These are phyloP conservation scores for Drosophila watanabei DNA, from an alignment of 1,140 invertebrate species.

Conservation along the genomic window DNA sequence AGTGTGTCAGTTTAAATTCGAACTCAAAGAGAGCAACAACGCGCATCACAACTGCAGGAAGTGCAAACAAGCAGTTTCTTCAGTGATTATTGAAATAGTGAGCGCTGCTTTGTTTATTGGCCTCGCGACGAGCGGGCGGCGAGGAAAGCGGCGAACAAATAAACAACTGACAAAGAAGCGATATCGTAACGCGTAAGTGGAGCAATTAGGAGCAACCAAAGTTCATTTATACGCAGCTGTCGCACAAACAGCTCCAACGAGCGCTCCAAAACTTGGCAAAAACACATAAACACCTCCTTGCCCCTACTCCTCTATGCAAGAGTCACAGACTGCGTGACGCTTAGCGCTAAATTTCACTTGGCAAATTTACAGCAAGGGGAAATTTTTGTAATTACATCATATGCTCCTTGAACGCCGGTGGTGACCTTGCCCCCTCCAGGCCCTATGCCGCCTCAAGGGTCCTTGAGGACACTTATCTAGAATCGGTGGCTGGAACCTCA, in stretches of 20 bases:
- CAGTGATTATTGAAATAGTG: slow-evolving; percentile 24
- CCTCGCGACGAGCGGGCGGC: slow-evolving; percentile 5
- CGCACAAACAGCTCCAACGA: slow-evolving; percentile 25
- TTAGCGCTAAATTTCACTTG: slow-evolving; percentile 14
- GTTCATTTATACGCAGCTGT: slow-evolving; percentile 24
- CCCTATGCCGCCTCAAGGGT: not conserved
- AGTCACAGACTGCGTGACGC: slow-evolving; percentile 30
- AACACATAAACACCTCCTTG: slow-evolving; percentile 6
- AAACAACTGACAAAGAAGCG: slow-evolving; percentile 22
- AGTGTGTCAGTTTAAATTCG: slow-evolving; percentile 8
- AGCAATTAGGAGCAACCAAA: slow-evolving; percentile 30
- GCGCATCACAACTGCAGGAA: slow-evolving; percentile 22
- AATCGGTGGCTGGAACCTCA: not conserved
- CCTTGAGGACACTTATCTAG: slow-evolving; percentile 14
- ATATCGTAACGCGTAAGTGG: slow-evolving; percentile 34
- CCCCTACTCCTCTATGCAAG: not conserved
- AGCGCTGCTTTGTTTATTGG: slow-evolving; percentile 24
- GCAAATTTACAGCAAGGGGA: slow-evolving; percentile 15
- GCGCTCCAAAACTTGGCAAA: slow-evolving; percentile 5
- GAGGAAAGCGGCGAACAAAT: not conserved
- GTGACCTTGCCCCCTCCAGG: slow-evolving; percentile 11
- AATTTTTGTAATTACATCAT: slow-evolving; percentile 25
- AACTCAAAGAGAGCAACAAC: slow-evolving; percentile 16
- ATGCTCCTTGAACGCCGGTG: slow-evolving; percentile 13
- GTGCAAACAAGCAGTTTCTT: slow-evolving; percentile 15